A percentile compares a stretch with the other conserved stretches of the same genome.
These are phyloP conservation scores for Nothura maculosa DNA, from an alignment of 2,797 vertebrate genomes.

Conservation along the genomic window DNA sequence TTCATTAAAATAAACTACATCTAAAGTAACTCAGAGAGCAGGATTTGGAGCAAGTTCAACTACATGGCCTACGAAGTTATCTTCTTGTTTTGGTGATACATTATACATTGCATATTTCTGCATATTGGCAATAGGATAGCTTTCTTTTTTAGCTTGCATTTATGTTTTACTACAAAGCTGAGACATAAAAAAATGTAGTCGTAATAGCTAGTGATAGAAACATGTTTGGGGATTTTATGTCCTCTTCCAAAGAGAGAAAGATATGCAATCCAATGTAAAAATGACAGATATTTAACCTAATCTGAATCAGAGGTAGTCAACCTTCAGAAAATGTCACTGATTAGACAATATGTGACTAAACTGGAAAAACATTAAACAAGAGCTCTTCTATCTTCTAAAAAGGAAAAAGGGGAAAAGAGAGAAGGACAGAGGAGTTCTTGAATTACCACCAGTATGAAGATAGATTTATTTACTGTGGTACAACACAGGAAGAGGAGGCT, in stretches of 20 bases:
- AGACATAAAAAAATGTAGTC: constrained; percentile 5
- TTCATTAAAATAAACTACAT: constrained; percentile 16
- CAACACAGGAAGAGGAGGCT: not conserved
- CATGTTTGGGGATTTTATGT: not conserved
- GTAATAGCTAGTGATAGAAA: not conserved
- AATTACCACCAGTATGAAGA: not conserved
- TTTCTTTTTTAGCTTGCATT: not conserved
- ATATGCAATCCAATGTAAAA: not conserved
- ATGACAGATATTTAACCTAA: not conserved
- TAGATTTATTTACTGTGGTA: not conserved
- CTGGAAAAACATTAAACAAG: not conserved
- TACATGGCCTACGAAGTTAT: not conserved
- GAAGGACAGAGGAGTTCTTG: not conserved
- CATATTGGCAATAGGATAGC: not conserved
- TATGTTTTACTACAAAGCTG: not conserved
- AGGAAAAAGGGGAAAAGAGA: not conserved
- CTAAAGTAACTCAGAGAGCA: not conserved
- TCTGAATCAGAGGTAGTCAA: not conserved
- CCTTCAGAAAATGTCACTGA: not conserved
- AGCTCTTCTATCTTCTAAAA: not conserved
- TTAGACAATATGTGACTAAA: not conserved
- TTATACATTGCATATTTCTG: rapidly evolving
- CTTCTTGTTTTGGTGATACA: not conserved
- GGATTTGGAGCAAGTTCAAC: not conserved
- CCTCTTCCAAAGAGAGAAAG: not conserved